phyloP scores from a whole-genome alignment of 1,140 invertebrate genomes.

The Paraescarpia echinospica region DNA sequence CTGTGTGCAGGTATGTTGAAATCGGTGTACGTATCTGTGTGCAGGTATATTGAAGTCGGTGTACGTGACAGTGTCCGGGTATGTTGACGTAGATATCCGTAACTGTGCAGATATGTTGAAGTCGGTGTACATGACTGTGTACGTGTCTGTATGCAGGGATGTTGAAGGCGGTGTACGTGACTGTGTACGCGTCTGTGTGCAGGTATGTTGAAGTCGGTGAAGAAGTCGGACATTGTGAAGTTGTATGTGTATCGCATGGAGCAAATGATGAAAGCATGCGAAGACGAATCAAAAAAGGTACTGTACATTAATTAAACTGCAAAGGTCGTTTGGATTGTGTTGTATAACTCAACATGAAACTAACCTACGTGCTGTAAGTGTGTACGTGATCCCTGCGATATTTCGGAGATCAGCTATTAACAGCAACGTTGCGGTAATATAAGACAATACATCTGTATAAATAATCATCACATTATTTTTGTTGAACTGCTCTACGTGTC shows the following conservation, averaged over 20 bases:
- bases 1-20: too few relatives aligned
- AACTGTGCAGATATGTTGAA: not conserved
- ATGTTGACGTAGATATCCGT: conserved; percentile 40
- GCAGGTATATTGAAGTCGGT: conserved; percentile 73
- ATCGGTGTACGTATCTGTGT: not conserved
- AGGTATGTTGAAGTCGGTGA: conserved; percentile 74
- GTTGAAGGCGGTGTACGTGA: not conserved
- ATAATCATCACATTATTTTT: not conserved
- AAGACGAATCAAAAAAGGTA: conserved; percentile 58
- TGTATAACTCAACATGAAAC: not conserved
- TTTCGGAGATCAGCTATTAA: too few relatives aligned
- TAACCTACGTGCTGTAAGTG: too few relatives aligned
- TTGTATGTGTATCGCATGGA: conserved; percentile 37
- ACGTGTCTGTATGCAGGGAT: too few relatives aligned
- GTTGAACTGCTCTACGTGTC: not conserved
- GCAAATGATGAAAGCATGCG: conserved; percentile 11
- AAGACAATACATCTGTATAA: not conserved
- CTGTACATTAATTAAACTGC: conserved; percentile 40
- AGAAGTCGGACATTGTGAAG: conserved; percentile 72
- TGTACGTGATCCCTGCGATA: too few relatives aligned
- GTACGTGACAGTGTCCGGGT: conserved; percentile 71
- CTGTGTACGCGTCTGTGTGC: not conserved
- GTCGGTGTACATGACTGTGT: not conserved
- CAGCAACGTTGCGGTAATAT: not conserved
- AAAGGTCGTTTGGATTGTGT: not conserved